These are phyloP conservation scores for Gopherus flavomarginatus DNA, from an alignment of 2,113 vertebrate genomes.

Conservation along the genomic window DNA sequence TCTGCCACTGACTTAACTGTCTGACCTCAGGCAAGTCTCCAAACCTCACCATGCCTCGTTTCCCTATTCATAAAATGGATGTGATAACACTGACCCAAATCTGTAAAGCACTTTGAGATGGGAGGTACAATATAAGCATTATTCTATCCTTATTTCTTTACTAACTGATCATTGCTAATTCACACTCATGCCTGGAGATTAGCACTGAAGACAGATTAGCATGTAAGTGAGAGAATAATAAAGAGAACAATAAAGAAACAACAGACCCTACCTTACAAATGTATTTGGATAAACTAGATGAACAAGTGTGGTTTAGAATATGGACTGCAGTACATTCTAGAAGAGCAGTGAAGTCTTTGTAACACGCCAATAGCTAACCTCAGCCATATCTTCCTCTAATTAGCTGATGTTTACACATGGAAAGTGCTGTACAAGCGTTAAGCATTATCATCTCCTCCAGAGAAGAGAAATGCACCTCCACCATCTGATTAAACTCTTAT, in stretches of 20 bases:
- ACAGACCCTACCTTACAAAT: background rate
- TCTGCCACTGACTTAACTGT: background rate
- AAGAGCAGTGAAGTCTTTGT: accelerated
- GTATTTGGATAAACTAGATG: background rate
- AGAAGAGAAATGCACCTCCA: background rate
- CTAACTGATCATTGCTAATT: background rate
- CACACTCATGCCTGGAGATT: background rate
- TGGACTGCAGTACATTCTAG: background rate
- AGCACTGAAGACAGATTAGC: background rate
- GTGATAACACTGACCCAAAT: background rate
- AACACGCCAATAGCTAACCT: background rate
- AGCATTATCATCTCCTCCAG: background rate
- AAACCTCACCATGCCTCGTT: background rate
- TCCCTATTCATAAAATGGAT: background rate
- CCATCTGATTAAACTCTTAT: accelerated
- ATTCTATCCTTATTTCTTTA: background rate
- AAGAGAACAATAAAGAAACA: background rate
- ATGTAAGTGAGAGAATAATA: background rate
- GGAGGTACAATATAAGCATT: background rate
- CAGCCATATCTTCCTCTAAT: background rate
- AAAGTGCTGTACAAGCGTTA: background rate
- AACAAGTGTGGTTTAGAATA: background rate
- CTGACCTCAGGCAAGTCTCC: background rate
- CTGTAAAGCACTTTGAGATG: background rate
- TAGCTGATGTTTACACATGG: background rate